Conservation (phyloP, 2,888 invertebrate genomes). For the Prosapia bicincta region DNA sequence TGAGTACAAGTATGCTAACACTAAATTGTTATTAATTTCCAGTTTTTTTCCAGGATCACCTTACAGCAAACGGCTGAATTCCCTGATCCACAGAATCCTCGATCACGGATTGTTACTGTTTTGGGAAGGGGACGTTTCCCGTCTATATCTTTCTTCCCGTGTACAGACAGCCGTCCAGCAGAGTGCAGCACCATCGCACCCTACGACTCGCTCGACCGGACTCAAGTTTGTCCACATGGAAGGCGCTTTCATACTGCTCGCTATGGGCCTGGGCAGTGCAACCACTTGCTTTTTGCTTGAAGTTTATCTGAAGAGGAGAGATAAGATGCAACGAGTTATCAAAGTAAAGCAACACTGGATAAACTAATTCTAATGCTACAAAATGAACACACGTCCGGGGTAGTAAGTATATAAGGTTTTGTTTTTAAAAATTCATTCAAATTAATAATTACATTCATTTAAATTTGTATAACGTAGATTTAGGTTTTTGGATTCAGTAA, state of each 20-base stretch:
- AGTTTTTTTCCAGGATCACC: constrained; percentile 29
- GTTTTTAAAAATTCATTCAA: too few relatives aligned
- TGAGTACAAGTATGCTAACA: too few relatives aligned
- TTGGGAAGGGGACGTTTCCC: constrained; percentile 29
- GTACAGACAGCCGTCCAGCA: neutral
- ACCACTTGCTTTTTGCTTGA: neutral
- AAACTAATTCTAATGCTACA: too few relatives aligned
- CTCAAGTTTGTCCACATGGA: neutral
- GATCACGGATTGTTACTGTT: constrained; percentile 27
- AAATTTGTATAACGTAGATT: too few relatives aligned
- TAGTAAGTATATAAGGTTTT: too few relatives aligned
- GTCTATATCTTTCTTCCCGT: constrained; percentile 19
- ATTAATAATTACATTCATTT: too few relatives aligned
- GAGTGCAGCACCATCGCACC: neutral
- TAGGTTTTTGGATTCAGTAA: too few relatives aligned
- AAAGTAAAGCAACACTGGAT: too few relatives aligned
- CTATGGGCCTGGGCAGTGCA: neutral
- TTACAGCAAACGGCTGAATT: constrained; percentile 23
- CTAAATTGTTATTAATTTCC: too few relatives aligned
- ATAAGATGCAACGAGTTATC: neutral
- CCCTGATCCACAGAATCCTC: constrained; percentile 11
- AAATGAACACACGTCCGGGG: too few relatives aligned
- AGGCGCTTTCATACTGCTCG: neutral
- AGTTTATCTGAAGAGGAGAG: neutral
- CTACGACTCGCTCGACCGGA: neutral